These are phyloP conservation scores for Thysanoteuthis rhombus DNA, from an alignment of 2,888 invertebrate genomes.

Conservation along the genomic window DNA sequence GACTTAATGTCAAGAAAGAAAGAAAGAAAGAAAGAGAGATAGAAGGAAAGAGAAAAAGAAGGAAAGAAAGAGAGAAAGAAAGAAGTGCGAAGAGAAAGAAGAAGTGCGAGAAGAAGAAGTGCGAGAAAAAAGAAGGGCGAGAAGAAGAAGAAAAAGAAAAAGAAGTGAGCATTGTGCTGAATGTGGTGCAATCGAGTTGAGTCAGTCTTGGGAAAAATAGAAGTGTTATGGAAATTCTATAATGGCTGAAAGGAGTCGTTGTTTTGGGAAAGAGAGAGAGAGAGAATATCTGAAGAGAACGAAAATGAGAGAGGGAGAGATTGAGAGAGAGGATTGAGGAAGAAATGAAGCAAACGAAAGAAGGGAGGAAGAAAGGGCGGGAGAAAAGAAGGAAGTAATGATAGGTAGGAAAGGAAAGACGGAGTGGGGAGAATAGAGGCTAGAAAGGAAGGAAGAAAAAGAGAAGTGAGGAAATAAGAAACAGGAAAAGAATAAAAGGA, in stretches of 20 bases:
- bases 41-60: too few relatives aligned
- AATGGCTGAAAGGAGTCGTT: neutral
- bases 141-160: too few relatives aligned
- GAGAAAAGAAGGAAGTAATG: too few relatives aligned
- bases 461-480: neutral
- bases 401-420: too few relatives aligned
- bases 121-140: too few relatives aligned
- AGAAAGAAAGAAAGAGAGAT: neutral
- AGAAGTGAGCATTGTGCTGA: too few relatives aligned
- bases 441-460: neutral
- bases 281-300: neutral
- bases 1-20: neutral
- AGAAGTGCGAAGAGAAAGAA: neutral
- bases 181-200: too few relatives aligned
- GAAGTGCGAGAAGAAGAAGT: too few relatives aligned
- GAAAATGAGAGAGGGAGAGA: neutral
- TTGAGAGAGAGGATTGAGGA: neutral
- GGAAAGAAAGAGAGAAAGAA: neutral
- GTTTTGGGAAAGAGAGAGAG: neutral
- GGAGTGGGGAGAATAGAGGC: too few relatives aligned
- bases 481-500: neutral
- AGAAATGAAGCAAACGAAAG: neutral
- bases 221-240: too few relatives aligned
- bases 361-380: neutral
- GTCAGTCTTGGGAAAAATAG: too few relatives aligned